These are phyloP conservation scores for Chelon auratus DNA, from an alignment of 2,797 vertebrate species.

Conservation along the genomic window DNA sequence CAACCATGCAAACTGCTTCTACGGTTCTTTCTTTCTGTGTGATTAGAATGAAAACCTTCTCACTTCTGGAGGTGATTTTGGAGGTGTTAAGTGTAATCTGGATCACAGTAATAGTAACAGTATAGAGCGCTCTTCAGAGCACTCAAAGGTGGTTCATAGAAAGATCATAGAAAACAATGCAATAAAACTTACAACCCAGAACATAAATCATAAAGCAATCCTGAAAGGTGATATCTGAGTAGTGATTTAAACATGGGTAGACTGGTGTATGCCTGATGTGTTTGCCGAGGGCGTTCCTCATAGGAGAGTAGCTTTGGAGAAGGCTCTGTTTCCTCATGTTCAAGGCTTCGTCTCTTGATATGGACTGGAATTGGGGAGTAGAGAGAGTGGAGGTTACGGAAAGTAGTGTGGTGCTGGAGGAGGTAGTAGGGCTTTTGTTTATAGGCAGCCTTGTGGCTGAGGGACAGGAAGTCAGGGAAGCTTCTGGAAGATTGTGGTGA, in stretches of 20 bases:
- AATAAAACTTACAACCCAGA: background rate
- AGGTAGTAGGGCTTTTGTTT: background rate
- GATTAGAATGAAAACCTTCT: conserved; percentile 10
- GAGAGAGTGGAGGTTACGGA: background rate
- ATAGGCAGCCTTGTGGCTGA: too few relatives aligned
- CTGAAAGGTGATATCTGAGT: background rate
- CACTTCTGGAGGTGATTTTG: background rate
- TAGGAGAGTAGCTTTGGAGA: background rate
- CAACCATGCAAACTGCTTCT: conserved; percentile 7
- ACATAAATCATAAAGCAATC: background rate
- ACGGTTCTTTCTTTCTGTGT: background rate
- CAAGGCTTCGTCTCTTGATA: background rate
- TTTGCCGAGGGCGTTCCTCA: background rate
- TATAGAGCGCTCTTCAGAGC: too few relatives aligned
- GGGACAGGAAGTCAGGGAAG: background rate
- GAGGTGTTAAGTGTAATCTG: background rate
- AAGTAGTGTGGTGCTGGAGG: background rate
- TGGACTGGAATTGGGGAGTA: background rate
- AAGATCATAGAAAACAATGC: background rate
- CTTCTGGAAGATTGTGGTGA: background rate
- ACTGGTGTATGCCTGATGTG: background rate
- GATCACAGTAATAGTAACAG: background rate
- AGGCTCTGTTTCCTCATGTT: background rate
- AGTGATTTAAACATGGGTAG: background rate
- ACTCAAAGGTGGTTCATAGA: background rate